phyloP scores from a whole-genome alignment of 2,797 vertebrate species.

The Fundulus diaphanus region DNA sequence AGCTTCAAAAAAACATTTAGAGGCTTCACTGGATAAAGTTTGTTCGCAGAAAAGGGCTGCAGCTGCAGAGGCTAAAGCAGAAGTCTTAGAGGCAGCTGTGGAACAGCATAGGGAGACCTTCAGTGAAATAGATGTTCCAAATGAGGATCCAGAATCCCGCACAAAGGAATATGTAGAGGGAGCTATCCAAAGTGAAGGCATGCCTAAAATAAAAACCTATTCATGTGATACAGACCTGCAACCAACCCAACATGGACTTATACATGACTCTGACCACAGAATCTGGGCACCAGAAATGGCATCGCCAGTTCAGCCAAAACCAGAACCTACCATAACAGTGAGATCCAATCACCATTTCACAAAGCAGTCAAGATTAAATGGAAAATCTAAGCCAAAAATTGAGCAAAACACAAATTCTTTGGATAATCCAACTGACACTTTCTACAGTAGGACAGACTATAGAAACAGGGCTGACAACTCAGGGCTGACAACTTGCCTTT shows the following conservation, averaged over 20 bases:
- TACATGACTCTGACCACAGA: not conserved
- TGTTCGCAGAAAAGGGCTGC: not conserved
- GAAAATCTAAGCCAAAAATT: not conserved
- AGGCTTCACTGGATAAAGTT: slow-evolving; percentile 1
- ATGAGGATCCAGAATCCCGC: not conserved
- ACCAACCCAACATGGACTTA: not conserved
- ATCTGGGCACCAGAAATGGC: not conserved
- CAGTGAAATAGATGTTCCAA: slow-evolving; percentile 1
- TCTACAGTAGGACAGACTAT: not conserved
- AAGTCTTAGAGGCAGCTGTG: not conserved
- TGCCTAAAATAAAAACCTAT: not conserved
- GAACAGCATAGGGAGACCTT: not conserved
- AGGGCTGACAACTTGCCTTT: too few relatives aligned
- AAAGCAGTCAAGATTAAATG: not conserved
- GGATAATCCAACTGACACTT: not conserved
- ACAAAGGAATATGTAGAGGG: not conserved
- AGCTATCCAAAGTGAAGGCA: not conserved
- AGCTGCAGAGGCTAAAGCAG: slow-evolving; percentile 1
- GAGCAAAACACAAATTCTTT: not conserved
- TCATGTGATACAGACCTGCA: not conserved
- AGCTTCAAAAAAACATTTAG: not conserved
- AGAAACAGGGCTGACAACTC: not conserved
- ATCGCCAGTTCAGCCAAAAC: not conserved
- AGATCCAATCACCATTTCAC: not conserved
- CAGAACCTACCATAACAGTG: not conserved